Evolutionary conservation across 2,113 vertebrate genomes (phyloP).

Genomic region (Nesospiza acunhae): DNA sequence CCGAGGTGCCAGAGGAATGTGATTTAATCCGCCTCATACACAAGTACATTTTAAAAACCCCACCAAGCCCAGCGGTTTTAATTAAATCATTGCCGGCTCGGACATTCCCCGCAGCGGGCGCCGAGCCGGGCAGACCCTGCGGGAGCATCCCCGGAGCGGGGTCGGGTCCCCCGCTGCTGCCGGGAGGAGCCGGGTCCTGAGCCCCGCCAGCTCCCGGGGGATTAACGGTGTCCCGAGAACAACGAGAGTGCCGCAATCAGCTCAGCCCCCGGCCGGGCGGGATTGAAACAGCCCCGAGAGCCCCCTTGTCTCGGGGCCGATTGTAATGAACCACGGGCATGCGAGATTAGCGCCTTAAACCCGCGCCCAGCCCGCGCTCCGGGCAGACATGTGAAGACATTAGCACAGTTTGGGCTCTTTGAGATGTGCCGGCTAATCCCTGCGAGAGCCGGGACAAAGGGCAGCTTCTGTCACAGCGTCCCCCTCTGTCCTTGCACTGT

Average conservation of each 20-base stretch:
- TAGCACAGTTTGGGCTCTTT: constrained; percentile 61
- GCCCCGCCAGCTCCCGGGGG: not conserved
- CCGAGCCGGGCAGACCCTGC: not conserved
- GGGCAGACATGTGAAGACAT: not conserved
- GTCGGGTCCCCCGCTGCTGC: not conserved
- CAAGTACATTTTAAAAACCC: not conserved
- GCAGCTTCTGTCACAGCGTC: not conserved
- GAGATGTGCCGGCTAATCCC: constrained; percentile 37
- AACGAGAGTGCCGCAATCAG: not conserved
- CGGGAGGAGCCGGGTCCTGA: not conserved
- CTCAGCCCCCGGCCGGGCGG: not conserved
- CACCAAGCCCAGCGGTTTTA: not conserved
- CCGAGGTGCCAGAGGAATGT: not conserved
- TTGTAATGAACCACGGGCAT: not conserved
- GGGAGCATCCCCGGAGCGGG: not conserved
- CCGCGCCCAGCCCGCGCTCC: not conserved
- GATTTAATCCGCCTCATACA: not conserved
- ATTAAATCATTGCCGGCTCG: not conserved
- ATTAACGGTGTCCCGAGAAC: constrained; percentile 48
- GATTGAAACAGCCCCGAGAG: not conserved
- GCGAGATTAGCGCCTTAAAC: not conserved
- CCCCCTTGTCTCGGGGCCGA: not conserved
- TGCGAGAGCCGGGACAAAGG: not conserved
- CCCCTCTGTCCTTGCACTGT: rapidly evolving
- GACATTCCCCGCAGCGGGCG: not conserved